Conservation (phyloP, 2,888 invertebrate genomes). For the Agrotis clavis region DNA sequence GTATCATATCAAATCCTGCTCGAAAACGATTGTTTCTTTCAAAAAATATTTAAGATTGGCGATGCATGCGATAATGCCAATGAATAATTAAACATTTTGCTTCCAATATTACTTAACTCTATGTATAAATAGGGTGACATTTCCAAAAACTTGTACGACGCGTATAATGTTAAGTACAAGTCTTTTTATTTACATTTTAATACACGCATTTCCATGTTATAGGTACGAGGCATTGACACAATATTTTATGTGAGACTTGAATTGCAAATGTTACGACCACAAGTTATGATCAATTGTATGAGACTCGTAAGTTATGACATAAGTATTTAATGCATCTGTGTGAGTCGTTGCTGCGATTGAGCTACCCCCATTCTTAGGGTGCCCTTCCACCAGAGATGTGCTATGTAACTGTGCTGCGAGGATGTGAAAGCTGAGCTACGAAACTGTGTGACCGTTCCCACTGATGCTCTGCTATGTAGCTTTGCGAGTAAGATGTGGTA, state of each 20-base stretch:
- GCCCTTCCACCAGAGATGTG: too few species aligned
- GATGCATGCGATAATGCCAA: too few species aligned
- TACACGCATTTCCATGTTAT: background rate
- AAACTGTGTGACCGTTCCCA: too few species aligned
- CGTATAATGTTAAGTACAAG: background rate
- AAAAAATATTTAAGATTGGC: too few species aligned
- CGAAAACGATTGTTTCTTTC: too few species aligned
- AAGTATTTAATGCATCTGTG: constrained; percentile 30
- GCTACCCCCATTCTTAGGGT: constrained; percentile 66
- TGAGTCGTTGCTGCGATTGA: constrained; percentile 27
- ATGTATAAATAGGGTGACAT: background rate
- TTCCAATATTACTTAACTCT: background rate
- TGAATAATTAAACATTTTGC: too few species aligned
- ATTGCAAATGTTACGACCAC: background rate
- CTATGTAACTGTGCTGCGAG: too few species aligned
- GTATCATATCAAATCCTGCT: too few species aligned
- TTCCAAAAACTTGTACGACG: background rate
- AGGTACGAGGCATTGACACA: constrained; percentile 21
- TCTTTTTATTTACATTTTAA: background rate
- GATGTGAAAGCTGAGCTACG: too few species aligned
- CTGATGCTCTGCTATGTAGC: too few species aligned
- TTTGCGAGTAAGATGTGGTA: too few species aligned
- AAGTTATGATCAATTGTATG: constrained; percentile 14
- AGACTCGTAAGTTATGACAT: constrained; percentile 19
- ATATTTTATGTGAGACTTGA: constrained; percentile 11